phyloP scores from a whole-genome alignment of 2,797 vertebrate genomes.

The Aldrovandia affinis region DNA sequence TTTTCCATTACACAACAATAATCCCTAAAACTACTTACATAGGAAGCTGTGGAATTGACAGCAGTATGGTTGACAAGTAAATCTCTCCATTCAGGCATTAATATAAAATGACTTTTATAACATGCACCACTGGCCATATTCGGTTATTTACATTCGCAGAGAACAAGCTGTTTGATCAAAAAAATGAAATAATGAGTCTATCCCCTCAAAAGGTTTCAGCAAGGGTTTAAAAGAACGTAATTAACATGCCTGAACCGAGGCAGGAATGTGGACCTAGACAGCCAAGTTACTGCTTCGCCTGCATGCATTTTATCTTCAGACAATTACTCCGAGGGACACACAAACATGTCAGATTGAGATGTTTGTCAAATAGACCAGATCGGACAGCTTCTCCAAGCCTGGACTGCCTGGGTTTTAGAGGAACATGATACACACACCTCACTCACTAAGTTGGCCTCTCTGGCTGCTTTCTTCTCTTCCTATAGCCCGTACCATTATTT shows the following conservation, averaged over 20 bases:
- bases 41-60: not conserved
- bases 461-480: not conserved
- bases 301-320: constrained; percentile 35
- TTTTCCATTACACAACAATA: not conserved
- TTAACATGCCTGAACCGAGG: not conserved
- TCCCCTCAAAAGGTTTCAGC: not conserved
- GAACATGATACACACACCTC: not conserved
- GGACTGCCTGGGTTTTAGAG: constrained; percentile 7
- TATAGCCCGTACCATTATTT: not conserved
- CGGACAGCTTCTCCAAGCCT: constrained; percentile 33
- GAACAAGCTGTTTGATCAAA: constrained; percentile 4
- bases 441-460: not conserved
- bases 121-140: not conserved
- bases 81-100: not conserved
- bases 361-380: constrained; percentile 46
- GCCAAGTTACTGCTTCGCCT: not conserved
- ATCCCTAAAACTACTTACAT: not conserved
- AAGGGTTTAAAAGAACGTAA: not conserved
- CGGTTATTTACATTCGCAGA: not conserved
- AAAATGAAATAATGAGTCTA: not conserved
- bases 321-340: constrained; percentile 28
- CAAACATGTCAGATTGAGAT: constrained; percentile 49
- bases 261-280: not conserved
- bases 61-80: not conserved
- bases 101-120: not conserved